Percentiles rank a stretch among this genome's conserved stretches.
Evolutionary conservation across 1,140 invertebrate species (phyloP).

Genomic region (Steinernema feltiae): DNA sequence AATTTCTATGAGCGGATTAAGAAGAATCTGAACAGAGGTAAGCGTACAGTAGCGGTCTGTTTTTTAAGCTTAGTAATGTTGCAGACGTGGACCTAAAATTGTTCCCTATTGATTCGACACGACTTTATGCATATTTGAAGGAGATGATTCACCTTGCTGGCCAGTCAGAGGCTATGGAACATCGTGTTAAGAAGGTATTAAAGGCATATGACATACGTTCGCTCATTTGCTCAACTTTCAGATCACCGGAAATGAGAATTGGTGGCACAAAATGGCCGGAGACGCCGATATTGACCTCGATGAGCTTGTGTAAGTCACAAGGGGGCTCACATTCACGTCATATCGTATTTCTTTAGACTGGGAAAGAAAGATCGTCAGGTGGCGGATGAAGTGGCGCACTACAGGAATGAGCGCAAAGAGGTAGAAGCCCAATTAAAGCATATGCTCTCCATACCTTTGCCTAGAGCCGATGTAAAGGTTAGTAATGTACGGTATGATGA

Average conservation of each 20-base stretch:
- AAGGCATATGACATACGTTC: no score
- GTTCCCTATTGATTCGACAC: not conserved
- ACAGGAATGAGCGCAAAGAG: not conserved
- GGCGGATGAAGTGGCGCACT: not conserved
- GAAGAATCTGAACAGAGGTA: conserved; percentile 70
- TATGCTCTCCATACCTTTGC: not conserved
- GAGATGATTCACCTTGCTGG: not conserved
- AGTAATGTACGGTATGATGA: no score
- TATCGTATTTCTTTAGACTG: not conserved
- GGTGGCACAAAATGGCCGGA: not conserved
- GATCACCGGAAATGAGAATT: not conserved
- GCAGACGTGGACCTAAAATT: not conserved
- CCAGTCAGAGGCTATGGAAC: not conserved
- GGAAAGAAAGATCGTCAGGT: not conserved
- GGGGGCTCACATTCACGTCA: not conserved
- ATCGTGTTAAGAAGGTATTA: not conserved
- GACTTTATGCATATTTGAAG: not conserved
- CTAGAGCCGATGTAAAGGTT: not conserved
- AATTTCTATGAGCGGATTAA: conserved; percentile 74
- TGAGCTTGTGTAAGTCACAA: not conserved
- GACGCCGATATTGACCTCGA: not conserved
- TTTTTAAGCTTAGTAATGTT: not conserved
- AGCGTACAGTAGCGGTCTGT: conserved; percentile 61
- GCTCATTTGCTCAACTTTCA: no score
- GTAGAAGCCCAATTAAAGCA: not conserved